Base-by-base conservation (phyloP, 2,113 vertebrate species). In the Progne subis region DNA sequence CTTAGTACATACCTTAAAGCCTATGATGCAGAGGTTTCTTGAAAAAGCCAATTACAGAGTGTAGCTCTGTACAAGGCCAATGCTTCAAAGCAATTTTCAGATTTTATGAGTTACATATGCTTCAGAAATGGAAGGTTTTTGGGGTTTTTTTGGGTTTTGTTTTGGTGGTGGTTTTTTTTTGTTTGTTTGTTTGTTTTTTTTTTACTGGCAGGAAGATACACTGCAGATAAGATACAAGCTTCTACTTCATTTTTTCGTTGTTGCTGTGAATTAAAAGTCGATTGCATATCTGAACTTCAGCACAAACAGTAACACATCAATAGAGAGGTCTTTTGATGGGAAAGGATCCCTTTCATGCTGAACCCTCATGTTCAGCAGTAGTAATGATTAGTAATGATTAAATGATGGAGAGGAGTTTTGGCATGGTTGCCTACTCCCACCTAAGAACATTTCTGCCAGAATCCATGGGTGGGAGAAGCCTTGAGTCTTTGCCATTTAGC, bases 1-100 rank as follows among this genome's bases (percentile, higher is more conserved):
- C 86, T 93, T 90, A 85, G 76, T 49, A 93, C 88, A 86, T 94
- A 90, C 86, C 82, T 78, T 95, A 94, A 93, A 92, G 85, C 75
- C 88, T 34, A 70, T 18, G 83, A 94, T 89, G 64, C 77, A 90
- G 78, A 86, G 88, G 37, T 71, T 92, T 91, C 61, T 74, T 92
- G 83, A 70, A 86, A 91, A 96, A 95, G 70, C 69, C 82, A 76
- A 46, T 94, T 96, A 86, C 82, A 61, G n/a, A 70, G 41, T 34
- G 28, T 9, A 85, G 87, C 39, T 69, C 89, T 72, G 67, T 69
- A 82, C 55, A 91, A 88, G 78, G 69, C 71, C 85, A 90, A 18
- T 9, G 50, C 61, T 95, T 88, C 46, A 84, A 90, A 94, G 77
- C 61, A 92, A 89, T 92, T 93, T 87, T 86, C 86, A 57, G 63